Base-by-base conservation (phyloP, 2,113 vertebrate species). In the Rana temporaria region DNA sequence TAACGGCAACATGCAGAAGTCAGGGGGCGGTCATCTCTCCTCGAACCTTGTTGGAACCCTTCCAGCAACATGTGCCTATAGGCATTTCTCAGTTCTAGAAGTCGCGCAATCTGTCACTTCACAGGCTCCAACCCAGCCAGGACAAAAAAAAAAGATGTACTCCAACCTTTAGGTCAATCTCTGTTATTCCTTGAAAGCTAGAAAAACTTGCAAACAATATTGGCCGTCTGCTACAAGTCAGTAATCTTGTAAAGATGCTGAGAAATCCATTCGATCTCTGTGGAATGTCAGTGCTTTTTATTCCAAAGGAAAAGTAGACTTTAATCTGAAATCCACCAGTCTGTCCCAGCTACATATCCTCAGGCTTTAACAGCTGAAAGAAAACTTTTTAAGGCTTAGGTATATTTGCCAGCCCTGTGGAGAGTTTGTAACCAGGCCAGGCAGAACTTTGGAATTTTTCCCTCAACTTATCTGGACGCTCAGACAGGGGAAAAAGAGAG, bases 161-260 rank as follows among this genome's bases (percentile, higher is more conserved):
- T 63, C 68, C 38, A 63, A 42, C 2, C 26, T 55, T 3, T 15
- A 34, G 64, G 9, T 68, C 64, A 42, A 22, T 60, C 57, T 42
- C 55, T 53, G 52, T 52, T 55, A 48, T 74, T 82, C 70, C 70
- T 82, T 32, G 72, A 82, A 67, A 82, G 81, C 22, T 30, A 67
- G 22, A 30, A n/a, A 19, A 57, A 48, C 20, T 22, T 48, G 19
- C 14, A 52, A 20, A 70, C 26, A 32, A 48, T 14, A 19, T 57
- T 73, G 2, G 20, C 20, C 16, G 18, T 48, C 42, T 24, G 38
- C 9, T 18, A 72, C 42, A 72, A 56, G 56, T 63, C 56, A 11
- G 12, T 7, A 59, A 22, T 62, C 32, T 69, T 57, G 17, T 24
- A 34, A 56, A 30, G 55, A 70, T 59, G 8, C 24, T 67, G 26